Conservation (phyloP, 1,140 invertebrate species). For the Scaptomyza pallida region DNA sequence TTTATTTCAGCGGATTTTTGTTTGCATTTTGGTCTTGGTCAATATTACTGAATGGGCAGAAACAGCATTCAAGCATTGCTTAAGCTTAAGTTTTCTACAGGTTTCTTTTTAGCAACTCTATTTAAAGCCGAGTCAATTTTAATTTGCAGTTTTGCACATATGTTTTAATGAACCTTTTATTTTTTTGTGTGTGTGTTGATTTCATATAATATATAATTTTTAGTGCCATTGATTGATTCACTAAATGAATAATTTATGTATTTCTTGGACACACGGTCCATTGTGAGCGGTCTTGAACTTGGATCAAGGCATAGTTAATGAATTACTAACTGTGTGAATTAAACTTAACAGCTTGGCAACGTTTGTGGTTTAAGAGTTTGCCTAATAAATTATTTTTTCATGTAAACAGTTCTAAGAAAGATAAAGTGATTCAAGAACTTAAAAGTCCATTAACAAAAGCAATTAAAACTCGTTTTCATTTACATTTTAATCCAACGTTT, state of each 20-base stretch:
- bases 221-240: constrained; percentile 51
- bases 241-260: constrained; percentile 47
- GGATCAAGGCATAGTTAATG: constrained; percentile 32
- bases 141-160: constrained; percentile 61
- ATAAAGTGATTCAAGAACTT: neutral
- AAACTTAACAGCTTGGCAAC: constrained; percentile 5
- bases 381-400: neutral
- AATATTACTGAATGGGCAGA: constrained; percentile 32
- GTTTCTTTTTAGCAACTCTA: constrained; percentile 42
- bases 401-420: constrained; percentile 13
- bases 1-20: constrained; percentile 23
- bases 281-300: constrained; percentile 46
- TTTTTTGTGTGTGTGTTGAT: neutral
- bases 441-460: neutral
- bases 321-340: constrained; percentile 16
- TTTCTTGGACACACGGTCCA: constrained; percentile 22
- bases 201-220: neutral
- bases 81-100: constrained; percentile 31
- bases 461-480: constrained; percentile 7
- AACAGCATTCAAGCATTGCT: constrained; percentile 17
- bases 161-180: constrained; percentile 21
- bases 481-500: constrained; percentile 45
- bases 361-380: constrained; percentile 19
- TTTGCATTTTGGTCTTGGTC: constrained; percentile 66
- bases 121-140: constrained; percentile 58